Evolutionary conservation across 1,140 invertebrate species (phyloP).

Genomic region (Portunus trituberculatus): DNA sequence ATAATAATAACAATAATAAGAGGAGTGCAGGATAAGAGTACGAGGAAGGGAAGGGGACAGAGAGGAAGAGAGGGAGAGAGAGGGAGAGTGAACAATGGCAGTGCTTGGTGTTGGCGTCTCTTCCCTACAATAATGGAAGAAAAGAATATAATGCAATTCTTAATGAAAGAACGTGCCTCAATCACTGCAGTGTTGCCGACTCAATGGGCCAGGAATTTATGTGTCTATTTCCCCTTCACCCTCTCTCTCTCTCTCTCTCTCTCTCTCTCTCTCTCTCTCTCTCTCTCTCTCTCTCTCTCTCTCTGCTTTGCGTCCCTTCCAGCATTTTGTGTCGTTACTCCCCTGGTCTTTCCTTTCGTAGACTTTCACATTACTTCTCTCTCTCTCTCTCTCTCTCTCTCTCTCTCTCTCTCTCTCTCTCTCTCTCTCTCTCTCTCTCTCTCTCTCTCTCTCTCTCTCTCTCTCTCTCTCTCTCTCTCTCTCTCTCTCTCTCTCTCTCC

Average conservation of each 20-base stretch:
- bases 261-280: constrained; percentile 17
- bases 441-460: background rate
- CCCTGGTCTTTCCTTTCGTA: too few species aligned
- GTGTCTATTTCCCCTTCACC: too few species aligned
- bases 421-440: constrained; percentile 53
- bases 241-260: too few species aligned
- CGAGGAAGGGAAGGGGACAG: background rate
- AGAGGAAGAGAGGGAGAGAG: background rate
- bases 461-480: constrained; percentile 57
- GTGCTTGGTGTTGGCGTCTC: too few species aligned
- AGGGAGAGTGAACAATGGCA: background rate
- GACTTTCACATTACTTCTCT: background rate
- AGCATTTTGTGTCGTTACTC: too few species aligned
- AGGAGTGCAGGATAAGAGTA: background rate
- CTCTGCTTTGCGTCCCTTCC: background rate
- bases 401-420: constrained; percentile 62
- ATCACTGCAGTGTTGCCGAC: too few species aligned
- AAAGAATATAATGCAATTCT: background rate
- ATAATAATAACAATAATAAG: too few species aligned
- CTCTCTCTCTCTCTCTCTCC: constrained; percentile 12
- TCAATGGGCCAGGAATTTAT: too few species aligned
- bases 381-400: constrained; percentile 51
- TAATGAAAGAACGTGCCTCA: background rate
- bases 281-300: constrained; percentile 13
- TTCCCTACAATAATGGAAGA: background rate